phyloP scores from a whole-genome alignment of 2,888 invertebrate genomes.

The Cephus sareptanus region DNA sequence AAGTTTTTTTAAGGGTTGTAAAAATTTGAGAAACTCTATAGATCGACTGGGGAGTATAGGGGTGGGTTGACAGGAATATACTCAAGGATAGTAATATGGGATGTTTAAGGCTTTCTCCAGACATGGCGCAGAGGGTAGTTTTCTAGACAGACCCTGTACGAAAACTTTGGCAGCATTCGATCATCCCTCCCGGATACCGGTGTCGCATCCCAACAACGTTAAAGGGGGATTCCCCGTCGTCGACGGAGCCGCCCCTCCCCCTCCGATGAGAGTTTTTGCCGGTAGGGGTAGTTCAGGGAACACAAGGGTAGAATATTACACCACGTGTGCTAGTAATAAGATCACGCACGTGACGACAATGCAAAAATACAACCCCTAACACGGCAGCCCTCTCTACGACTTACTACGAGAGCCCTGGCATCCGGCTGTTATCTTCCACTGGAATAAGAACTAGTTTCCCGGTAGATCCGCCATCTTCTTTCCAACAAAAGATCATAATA shows the following conservation, averaged over 20 bases:
- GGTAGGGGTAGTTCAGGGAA: background rate
- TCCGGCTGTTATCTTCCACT: background rate
- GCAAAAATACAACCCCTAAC: constrained; percentile 47
- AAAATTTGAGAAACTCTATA: too few relatives aligned
- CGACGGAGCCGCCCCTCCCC: background rate
- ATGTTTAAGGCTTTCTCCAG: background rate
- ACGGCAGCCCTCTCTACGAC: constrained; percentile 12
- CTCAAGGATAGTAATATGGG: background rate
- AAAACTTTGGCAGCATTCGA: constrained; percentile 56
- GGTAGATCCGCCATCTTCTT: background rate
- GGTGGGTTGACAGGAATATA: background rate
- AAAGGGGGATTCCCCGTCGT: constrained; percentile 8
- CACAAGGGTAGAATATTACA: constrained; percentile 57
- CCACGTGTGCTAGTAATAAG: constrained; percentile 64
- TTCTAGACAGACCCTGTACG: background rate
- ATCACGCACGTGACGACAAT: constrained; percentile 63
- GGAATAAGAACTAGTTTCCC: background rate
- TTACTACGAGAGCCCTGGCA: background rate
- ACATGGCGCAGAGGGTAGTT: background rate
- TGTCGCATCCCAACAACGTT: constrained; percentile 54
- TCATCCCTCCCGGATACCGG: constrained; percentile 49
- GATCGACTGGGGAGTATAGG: too few relatives aligned
- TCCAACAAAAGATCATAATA: background rate
- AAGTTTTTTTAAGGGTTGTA: too few relatives aligned
- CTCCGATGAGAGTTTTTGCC: constrained; percentile 9